phyloP scores from a whole-genome alignment of 2,797 vertebrate species.

The Lycodopsis pacificus region DNA sequence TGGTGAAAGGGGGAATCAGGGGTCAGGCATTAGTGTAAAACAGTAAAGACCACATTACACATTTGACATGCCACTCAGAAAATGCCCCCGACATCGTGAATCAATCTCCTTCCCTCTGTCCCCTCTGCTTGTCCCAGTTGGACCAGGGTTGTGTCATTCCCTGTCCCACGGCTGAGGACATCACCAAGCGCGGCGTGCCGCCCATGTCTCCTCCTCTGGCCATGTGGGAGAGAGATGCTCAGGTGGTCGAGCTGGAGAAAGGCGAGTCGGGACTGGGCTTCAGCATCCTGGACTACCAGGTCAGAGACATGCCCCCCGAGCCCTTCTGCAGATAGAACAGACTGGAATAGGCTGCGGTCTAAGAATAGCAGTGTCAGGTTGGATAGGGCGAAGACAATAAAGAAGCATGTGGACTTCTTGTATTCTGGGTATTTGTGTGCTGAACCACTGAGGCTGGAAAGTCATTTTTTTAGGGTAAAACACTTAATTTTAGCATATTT shows the following conservation, averaged over 20 bases:
- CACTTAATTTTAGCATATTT: no score
- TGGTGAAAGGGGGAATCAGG: neutral
- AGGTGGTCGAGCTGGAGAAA: constrained; percentile 92
- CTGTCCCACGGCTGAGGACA: constrained; percentile 80
- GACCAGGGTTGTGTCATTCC: constrained; percentile 78
- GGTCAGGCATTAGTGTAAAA: neutral
- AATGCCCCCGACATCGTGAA: neutral
- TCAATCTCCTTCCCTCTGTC: constrained; percentile 1
- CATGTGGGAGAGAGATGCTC: constrained; percentile 93
- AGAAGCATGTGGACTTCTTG: constrained; percentile 17
- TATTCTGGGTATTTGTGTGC: constrained; percentile 1
- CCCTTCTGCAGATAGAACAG: constrained; percentile 64
- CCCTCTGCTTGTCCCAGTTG: constrained; percentile 64
- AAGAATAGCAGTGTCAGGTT: constrained; percentile 54
- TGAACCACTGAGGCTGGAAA: constrained; percentile 11
- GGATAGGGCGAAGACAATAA: constrained; percentile 31
- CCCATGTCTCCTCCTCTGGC: constrained; percentile 87
- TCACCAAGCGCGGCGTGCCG: constrained; percentile 79
- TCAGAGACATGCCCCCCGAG: constrained; percentile 68
- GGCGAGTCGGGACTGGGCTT: constrained; percentile 93
- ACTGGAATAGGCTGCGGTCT: constrained; percentile 51
- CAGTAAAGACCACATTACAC: neutral
- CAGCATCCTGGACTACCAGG: constrained; percentile 99
- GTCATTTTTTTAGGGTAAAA: no score
- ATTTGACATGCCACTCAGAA: neutral